Percentiles rank a stretch among this genome's conserved stretches.
Evolutionary conservation across 2,888 invertebrate genomes (phyloP).

Genomic region (Scelioninae gen. 2): DNA sequence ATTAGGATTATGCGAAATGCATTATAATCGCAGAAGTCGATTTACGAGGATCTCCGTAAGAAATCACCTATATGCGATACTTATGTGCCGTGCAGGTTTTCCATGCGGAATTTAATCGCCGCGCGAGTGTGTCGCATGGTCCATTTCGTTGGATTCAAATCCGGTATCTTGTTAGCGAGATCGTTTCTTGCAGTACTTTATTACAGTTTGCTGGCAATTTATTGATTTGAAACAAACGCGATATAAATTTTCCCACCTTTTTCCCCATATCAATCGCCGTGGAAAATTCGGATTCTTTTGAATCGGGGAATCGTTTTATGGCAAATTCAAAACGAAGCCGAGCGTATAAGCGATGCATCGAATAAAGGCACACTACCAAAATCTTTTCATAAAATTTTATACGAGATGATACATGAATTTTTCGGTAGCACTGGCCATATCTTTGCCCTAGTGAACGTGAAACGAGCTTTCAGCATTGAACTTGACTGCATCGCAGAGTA

Average conservation of each 20-base stretch:
- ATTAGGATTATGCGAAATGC: conserved; percentile 51
- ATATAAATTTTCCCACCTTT: too few relatives aligned
- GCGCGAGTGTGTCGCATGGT: background rate
- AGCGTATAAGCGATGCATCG: background rate
- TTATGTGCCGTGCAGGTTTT: background rate
- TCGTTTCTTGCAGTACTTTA: too few relatives aligned
- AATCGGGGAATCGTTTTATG: too few relatives aligned
- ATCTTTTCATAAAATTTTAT: conserved; percentile 4
- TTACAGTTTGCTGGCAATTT: too few relatives aligned
- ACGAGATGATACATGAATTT: conserved; percentile 12
- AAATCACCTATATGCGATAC: conserved; percentile 14
- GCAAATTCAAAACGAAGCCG: background rate
- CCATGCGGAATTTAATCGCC: background rate
- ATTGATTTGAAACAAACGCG: too few relatives aligned
- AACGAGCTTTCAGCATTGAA: conserved; percentile 5
- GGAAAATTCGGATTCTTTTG: too few relatives aligned
- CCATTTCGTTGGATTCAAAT: background rate
- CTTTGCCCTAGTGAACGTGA: conserved; percentile 1
- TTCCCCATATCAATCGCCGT: too few relatives aligned
- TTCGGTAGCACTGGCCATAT: conserved; percentile 4
- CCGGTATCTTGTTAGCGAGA: background rate
- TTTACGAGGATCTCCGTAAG: conserved; percentile 27
- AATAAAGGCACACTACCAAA: background rate
- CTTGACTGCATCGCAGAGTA: background rate
- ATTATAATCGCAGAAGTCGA: conserved; percentile 27